phyloP scores from a whole-genome alignment of 2,113 vertebrate genomes.

The Trichechus manatus region DNA sequence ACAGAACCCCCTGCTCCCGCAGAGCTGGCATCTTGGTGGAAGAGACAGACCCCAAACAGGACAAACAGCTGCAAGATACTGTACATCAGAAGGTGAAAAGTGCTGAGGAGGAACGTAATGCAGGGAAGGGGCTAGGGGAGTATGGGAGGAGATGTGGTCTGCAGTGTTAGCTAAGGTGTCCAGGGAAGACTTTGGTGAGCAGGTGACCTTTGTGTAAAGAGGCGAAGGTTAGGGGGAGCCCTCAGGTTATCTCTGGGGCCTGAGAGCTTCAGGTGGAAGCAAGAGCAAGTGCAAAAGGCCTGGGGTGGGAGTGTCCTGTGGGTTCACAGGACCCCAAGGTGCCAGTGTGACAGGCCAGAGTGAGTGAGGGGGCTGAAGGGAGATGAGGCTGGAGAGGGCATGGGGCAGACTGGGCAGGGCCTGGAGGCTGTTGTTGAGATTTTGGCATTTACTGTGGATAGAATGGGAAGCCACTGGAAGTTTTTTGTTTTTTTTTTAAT shows the following conservation, averaged over 20 bases:
- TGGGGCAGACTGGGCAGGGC: fast-evolving
- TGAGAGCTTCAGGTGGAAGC: not conserved
- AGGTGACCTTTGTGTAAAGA: not conserved
- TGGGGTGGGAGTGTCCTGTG: not conserved
- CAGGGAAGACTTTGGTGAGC: not conserved
- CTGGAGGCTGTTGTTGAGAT: not conserved
- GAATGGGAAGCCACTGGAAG: not conserved
- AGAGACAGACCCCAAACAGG: no score
- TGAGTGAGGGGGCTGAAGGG: fast-evolving
- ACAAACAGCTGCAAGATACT: not conserved
- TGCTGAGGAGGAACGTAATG: fast-evolving
- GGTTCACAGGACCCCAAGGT: not conserved
- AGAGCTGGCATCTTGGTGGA: not conserved
- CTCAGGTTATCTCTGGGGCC: not conserved
- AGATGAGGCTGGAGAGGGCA: not conserved
- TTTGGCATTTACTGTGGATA: not conserved
- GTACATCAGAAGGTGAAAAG: not conserved
- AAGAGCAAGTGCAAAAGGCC: not conserved
- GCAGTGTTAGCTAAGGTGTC: fast-evolving
- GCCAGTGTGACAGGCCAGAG: not conserved
- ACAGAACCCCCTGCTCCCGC: not conserved
- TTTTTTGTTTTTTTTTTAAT: not conserved
- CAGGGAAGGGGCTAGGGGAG: not conserved
- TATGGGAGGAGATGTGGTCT: no score
- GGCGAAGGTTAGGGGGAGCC: no score